These are phyloP conservation scores for Chesias legatella DNA, from an alignment of 2,888 invertebrate genomes.

Conservation along the genomic window DNA sequence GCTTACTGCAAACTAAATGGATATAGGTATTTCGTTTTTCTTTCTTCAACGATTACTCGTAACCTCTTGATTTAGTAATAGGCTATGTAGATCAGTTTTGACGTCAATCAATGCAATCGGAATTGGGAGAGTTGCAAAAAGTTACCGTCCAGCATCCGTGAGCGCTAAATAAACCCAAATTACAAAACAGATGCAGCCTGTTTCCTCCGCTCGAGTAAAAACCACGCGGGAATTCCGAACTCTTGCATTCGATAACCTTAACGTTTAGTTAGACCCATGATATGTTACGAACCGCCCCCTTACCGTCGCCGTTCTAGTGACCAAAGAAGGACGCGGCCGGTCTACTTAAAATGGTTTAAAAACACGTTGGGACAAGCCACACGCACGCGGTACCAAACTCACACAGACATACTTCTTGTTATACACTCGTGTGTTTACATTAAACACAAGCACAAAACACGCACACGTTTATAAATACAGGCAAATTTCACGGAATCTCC, in stretches of 20 bases:
- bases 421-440: conserved; percentile 29
- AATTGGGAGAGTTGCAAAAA: conserved; percentile 16
- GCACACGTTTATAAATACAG: conserved; percentile 38
- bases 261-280: conserved; percentile 19
- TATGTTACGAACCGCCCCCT: conserved; percentile 33
- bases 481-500: conserved; percentile 63
- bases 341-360: conserved; percentile 28
- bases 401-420: conserved; percentile 38
- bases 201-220: conserved; percentile 51
- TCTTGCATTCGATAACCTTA: conserved; percentile 30
- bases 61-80: too few relatives aligned
- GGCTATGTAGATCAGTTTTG: conserved; percentile 16
- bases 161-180: conserved; percentile 35
- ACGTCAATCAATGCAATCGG: conserved; percentile 24
- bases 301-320: conserved; percentile 17
- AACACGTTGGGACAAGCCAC: conserved; percentile 53
- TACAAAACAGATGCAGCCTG: conserved; percentile 34
- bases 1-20: too few relatives aligned
- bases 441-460: conserved; percentile 35
- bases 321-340: conserved; percentile 36
- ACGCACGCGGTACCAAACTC: conserved; percentile 33
- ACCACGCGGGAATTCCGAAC: conserved; percentile 46
- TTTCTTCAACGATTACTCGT: too few relatives aligned
- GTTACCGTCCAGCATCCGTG: conserved; percentile 22
- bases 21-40: too few relatives aligned